These are phyloP conservation scores for Macrotrachela quadricornifera DNA, from an alignment of 1,140 invertebrate genomes.

Conservation along the genomic window DNA sequence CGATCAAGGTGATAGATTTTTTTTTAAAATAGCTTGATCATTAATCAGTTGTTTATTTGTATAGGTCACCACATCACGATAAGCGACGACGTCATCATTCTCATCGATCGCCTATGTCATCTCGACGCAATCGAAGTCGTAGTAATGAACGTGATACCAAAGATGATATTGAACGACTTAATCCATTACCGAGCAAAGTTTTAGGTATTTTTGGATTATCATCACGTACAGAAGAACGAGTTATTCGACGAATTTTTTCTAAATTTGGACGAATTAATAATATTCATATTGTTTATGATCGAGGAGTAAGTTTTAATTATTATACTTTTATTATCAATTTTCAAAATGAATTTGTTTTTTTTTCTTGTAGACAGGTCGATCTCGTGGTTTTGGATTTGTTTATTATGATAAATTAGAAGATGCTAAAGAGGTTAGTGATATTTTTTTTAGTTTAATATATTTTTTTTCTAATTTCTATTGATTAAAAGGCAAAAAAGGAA, in stretches of 20 bases:
- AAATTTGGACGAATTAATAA: slow-evolving; percentile 74
- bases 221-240: slow-evolving; percentile 68
- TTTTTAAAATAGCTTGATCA: too few relatives aligned
- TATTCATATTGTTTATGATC: slow-evolving; percentile 78
- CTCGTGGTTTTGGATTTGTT: slow-evolving; percentile 85
- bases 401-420: slow-evolving; percentile 72
- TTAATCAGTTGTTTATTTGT: too few relatives aligned
- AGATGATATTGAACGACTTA: slow-evolving; percentile 27
- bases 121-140: too few relatives aligned
- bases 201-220: slow-evolving; percentile 81
- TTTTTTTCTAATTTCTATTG: background rate
- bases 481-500: slow-evolving; percentile 53
- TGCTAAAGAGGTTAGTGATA: slow-evolving; percentile 42
- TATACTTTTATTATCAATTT: background rate
- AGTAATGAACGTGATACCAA: too few relatives aligned
- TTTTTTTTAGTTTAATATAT: slow-evolving; percentile 44
- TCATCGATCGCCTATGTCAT: too few relatives aligned
- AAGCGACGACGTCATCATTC: too few relatives aligned
- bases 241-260: slow-evolving; percentile 72
- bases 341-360: slow-evolving; percentile 6
- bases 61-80: too few relatives aligned
- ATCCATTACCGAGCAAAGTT: slow-evolving; percentile 60
- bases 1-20: too few relatives aligned
- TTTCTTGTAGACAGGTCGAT: slow-evolving; percentile 52
- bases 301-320: slow-evolving; percentile 46